Evolutionary conservation across 2,888 invertebrate species (phyloP), one percentile per base, ranked within the genome.

Genomic region (Drosophila hamatofila): DNA sequence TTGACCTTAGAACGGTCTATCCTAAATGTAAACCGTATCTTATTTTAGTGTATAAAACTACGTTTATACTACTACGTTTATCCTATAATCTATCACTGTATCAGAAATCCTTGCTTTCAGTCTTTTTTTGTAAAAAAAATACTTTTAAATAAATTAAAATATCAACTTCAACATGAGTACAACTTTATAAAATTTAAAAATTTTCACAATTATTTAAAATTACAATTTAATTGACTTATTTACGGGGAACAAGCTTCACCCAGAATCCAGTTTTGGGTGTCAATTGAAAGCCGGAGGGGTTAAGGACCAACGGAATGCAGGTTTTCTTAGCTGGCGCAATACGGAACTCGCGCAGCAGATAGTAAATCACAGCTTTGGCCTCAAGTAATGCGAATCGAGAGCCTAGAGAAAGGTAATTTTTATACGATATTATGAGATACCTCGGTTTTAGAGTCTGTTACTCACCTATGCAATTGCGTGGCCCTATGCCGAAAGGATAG

Each of bases 391-490:
- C 93, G 51, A 92, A 92, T 21, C 93, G 91, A 2, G 91, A 91
- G 23, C 91, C 93, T 92, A 6, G 3, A 11, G 0, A 67, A 18
- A n/a, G 35, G 4, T 21, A n/a, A 27, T 2, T 54, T 23, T 3
- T 1, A 14, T 35, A 30, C 1, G 11, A 41, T 41, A 35, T 21
- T 16, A 12, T 27, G 2, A 27, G 0, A 11, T 16, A 6, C 3
- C 18, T n/a, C 3, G 8, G 9, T n/a, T 3, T 16, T 3, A 4
- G 11, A 3, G 7, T 1, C 11, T 1, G 12, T 21, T 1, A 35
- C 56, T 74, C 65, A 92, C 95, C 95, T 58, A 95, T 94, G 78
- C 95, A 95, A 83, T 94, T 95, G 63, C 95, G 93, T 2, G 94
- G 95, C 4, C 95, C 95, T 1, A 93, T 41, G 2, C 95, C 95